Base-by-base conservation (phyloP, 2,888 invertebrate genomes). In the Ornithoptera alexandrae region DNA sequence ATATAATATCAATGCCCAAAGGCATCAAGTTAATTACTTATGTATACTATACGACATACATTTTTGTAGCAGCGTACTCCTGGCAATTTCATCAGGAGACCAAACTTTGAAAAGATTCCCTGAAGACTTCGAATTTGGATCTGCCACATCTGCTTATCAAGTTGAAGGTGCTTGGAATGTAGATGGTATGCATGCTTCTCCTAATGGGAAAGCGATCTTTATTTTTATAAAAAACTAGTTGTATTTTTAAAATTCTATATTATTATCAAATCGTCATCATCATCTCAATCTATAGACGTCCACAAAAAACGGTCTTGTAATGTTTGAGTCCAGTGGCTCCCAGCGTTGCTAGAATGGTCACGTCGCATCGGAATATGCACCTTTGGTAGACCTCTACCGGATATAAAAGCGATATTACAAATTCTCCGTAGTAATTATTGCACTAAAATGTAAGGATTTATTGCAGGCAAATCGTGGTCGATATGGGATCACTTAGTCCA, bases 391-490 rank as follows among this genome's bases (percentile, higher is more conserved):
- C 30, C 30, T 3, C 30, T 30, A 30, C 30, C 5, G 5, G 30
- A 30, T 30, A 30, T 3, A 30, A 30, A 30, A 30, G 2, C 3
- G 2, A 46, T 46, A 15, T 15, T 46, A 46, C 46, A 46, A 46
- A 46, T 46, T 15, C 46, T 46, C 15, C 42, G 4, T 12, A 42
- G 10, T 42, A 8, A 42, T 10, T 42, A 8, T 42, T 12, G 42
- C 42, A 10, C 42, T 42, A 42, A 42, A 42, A 12, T 46, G 46
- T 46, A 46, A 15, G 15, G n/a, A 10, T 39, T 56, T 36, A 24
- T 46, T 15, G 6, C 58, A 94, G 94, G 90, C 15, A 94, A 93
- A 79, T 88, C 91, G 0, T 84, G 87, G 76, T 94, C 85, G 76
- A 87, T 93, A 56, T 93, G 92, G 92, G 93, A 93, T 75, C 74